These are phyloP conservation scores for Lagria hirta DNA, from an alignment of 2,888 invertebrate species.

Conservation along the genomic window DNA sequence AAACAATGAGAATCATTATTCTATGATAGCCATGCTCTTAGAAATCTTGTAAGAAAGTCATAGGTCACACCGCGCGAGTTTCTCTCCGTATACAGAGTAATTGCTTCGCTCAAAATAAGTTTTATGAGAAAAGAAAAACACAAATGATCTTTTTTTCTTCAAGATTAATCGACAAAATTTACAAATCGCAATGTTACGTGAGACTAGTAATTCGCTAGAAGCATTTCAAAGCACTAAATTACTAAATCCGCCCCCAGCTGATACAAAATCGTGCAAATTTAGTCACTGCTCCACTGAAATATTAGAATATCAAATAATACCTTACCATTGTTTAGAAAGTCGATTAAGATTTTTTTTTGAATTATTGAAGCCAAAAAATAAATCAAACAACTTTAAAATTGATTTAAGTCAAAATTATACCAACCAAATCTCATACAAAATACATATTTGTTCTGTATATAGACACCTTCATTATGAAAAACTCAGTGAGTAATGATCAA, in stretches of 20 bases:
- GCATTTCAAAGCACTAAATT: no score
- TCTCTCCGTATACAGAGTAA: constrained; percentile 27
- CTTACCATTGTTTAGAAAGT: constrained; percentile 13
- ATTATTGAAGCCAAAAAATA: no score
- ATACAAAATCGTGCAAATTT: no score
- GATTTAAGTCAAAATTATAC: no score
- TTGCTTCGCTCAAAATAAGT: constrained; percentile 16
- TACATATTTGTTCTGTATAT: no score
- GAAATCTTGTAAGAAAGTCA: constrained; percentile 28
- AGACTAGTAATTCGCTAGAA: background rate
- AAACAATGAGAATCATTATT: constrained; percentile 25
- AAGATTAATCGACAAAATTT: background rate
- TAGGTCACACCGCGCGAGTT: constrained; percentile 25
- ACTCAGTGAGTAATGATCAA: no score
- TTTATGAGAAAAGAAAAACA: constrained; percentile 18
- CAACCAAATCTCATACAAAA: no score
- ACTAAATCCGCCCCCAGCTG: no score
- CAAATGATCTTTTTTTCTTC: background rate
- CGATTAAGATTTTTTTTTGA: constrained; percentile 7
- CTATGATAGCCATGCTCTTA: constrained; percentile 23
- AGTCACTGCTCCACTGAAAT: no score
- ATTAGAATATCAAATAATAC: no score
- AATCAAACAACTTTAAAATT: no score
- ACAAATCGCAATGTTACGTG: constrained; percentile 2
- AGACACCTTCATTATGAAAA: no score